Percentiles rank a stretch among this genome's conserved stretches.
These are phyloP conservation scores for Boleophthalmus pectinirostris DNA, from an alignment of 2,113 vertebrate genomes.

Conservation along the genomic window DNA sequence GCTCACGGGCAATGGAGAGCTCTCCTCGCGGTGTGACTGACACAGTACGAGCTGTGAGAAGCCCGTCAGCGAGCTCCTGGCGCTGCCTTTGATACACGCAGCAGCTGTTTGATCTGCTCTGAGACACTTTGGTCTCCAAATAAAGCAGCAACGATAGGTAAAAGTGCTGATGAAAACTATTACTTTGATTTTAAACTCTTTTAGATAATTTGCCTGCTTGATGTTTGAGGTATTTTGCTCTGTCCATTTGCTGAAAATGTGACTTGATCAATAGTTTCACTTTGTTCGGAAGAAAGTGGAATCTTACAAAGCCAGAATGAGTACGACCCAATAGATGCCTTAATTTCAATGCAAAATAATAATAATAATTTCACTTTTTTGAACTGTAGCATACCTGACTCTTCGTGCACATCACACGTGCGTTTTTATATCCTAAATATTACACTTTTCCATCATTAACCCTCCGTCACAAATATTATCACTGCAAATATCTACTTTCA, in stretches of 20 bases:
- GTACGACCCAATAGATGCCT: not conserved
- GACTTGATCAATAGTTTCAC: not conserved
- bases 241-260: not conserved
- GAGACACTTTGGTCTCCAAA: not conserved
- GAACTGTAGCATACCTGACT: not conserved
- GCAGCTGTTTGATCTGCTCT: not conserved
- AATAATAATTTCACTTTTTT: not conserved
- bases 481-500: not conserved
- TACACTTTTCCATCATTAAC: not conserved
- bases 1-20: constrained; percentile 36
- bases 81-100: constrained; percentile 10
- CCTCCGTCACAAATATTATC: not conserved
- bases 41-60: constrained; percentile 38
- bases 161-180: not conserved
- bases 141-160: not conserved
- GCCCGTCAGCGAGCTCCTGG: constrained; percentile 16
- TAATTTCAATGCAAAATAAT: not conserved
- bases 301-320: not conserved
- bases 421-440: not conserved
- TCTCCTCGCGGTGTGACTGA: constrained; percentile 49
- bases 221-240: not conserved
- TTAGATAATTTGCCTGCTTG: not conserved
- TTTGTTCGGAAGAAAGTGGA: not conserved
- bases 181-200: not conserved
- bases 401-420: not conserved